A percentile compares a stretch with the other conserved stretches of the same genome.
Evolutionary conservation across 1,140 invertebrate genomes (phyloP).

Genomic region (Galleria mellonella): DNA sequence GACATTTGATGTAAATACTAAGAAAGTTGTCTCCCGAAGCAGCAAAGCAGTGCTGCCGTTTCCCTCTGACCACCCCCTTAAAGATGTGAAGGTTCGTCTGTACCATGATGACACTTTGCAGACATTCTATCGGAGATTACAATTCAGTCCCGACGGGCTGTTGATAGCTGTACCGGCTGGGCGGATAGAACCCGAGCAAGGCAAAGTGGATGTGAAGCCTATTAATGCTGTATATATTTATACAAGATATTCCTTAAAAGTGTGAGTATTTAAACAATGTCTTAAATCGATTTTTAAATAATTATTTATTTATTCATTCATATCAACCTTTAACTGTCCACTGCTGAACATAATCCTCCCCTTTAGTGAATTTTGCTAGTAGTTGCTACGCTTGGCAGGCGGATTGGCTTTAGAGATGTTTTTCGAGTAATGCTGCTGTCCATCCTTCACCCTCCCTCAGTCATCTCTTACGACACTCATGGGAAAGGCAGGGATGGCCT

Average conservation of each 20-base stretch:
- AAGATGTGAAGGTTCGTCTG: conserved; percentile 79
- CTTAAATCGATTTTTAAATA: not conserved
- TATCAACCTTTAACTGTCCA: too few relatives aligned
- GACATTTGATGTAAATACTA: conserved; percentile 82
- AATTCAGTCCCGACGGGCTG: conserved; percentile 92
- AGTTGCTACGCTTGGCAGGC: too few relatives aligned
- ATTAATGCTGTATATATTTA: conserved; percentile 89
- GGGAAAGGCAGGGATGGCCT: too few relatives aligned
- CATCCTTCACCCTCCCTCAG: too few relatives aligned
- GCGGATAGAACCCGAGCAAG: conserved; percentile 78
- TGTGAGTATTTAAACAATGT: conserved; percentile 74
- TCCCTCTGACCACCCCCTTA: conserved; percentile 74
- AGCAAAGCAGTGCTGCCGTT: conserved; percentile 82
- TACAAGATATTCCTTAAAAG: conserved; percentile 81
- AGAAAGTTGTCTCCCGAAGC: conserved; percentile 83
- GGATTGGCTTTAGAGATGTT: too few relatives aligned
- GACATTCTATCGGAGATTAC: conserved; percentile 92
- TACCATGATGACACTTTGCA: conserved; percentile 97
- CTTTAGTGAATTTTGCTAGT: too few relatives aligned
- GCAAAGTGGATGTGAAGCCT: conserved; percentile 74
- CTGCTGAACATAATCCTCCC: too few relatives aligned
- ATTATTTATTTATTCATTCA: not conserved
- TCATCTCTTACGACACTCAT: too few relatives aligned
- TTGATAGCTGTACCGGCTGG: conserved; percentile 91
- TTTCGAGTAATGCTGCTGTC: too few relatives aligned